Evolutionary conservation across 2,797 vertebrate genomes (phyloP).

Genomic region (Syndactyla subalaris): DNA sequence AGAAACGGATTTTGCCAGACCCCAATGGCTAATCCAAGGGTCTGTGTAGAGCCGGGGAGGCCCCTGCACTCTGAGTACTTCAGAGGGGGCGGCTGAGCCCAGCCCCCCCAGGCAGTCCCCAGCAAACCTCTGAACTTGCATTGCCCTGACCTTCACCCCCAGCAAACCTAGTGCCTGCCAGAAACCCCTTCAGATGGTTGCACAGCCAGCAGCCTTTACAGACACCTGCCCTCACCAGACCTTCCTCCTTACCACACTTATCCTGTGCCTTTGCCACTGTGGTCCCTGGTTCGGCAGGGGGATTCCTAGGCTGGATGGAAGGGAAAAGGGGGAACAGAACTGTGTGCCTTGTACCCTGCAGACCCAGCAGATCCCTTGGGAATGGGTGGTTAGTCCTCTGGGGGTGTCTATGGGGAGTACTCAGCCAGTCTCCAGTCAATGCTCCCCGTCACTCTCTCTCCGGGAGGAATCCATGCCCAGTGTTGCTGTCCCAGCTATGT

Average conservation of each 20-base stretch:
- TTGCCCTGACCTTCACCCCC: not conserved
- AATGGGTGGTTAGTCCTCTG: fast-evolving
- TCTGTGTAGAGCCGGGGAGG: not conserved
- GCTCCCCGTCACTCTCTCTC: fast-evolving
- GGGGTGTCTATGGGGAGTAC: not conserved
- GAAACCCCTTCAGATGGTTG: not conserved
- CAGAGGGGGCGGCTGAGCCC: not conserved
- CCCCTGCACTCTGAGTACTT: not conserved
- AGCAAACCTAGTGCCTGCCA: not conserved
- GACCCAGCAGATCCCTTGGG: not conserved
- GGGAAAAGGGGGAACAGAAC: not conserved
- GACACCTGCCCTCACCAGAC: too few species aligned
- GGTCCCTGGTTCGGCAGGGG: not conserved
- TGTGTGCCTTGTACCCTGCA: not conserved
- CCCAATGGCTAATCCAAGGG: too few species aligned
- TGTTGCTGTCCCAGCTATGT: not conserved
- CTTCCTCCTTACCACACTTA: not conserved
- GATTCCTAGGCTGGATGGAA: not conserved
- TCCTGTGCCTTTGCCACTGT: not conserved
- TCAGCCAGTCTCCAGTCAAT: fast-evolving
- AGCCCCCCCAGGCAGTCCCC: not conserved
- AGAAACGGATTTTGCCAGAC: not conserved
- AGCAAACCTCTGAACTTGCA: not conserved
- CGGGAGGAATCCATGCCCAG: not conserved
- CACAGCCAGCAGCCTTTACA: not conserved